phyloP scores from a whole-genome alignment of 2,888 invertebrate species.

The Boloria euphrosyne region DNA sequence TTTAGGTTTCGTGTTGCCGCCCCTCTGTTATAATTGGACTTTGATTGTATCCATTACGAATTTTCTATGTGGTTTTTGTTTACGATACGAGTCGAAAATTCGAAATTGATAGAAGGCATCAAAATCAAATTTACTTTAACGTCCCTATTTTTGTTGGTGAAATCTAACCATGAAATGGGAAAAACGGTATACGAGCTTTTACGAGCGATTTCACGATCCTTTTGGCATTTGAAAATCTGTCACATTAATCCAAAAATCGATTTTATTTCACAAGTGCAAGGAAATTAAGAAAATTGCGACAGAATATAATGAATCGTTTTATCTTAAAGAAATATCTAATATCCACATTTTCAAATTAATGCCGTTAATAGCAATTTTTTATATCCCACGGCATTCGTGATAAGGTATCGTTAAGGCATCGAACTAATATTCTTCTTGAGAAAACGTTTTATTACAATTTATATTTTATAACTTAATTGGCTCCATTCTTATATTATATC shows the following conservation, averaged over 20 bases:
- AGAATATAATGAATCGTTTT: conserved; percentile 49
- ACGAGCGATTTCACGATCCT: conserved; percentile 11
- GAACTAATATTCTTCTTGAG: neutral
- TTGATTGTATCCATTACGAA: conserved; percentile 77
- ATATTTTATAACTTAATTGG: conserved; percentile 12
- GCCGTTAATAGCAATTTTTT: conserved; percentile 43
- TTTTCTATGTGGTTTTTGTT: conserved; percentile 72
- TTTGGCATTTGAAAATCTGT: conserved; percentile 13
- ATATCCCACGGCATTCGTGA: conserved; percentile 41
- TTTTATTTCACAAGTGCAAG: conserved; percentile 46
- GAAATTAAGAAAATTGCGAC: conserved; percentile 51
- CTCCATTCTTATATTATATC: conserved; percentile 10
- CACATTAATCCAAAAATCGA: conserved; percentile 39
- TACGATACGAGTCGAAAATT: conserved; percentile 61
- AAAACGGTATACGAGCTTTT: conserved; percentile 38
- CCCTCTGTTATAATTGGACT: conserved; percentile 73
- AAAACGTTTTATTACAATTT: conserved; percentile 20
- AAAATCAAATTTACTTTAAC: conserved; percentile 65
- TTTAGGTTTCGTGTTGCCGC: conserved; percentile 53
- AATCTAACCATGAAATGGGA: conserved; percentile 34
- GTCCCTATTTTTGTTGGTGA: conserved; percentile 31
- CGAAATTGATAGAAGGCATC: conserved; percentile 70
- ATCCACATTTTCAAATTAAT: conserved; percentile 58
- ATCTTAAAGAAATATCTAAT: conserved; percentile 52
- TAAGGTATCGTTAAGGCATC: conserved; percentile 35